A percentile compares a stretch with the other conserved stretches of the same genome.
These are phyloP conservation scores for Odobenus rosmarus DNA, from an alignment of 2,113 vertebrate species.

Conservation along the genomic window DNA sequence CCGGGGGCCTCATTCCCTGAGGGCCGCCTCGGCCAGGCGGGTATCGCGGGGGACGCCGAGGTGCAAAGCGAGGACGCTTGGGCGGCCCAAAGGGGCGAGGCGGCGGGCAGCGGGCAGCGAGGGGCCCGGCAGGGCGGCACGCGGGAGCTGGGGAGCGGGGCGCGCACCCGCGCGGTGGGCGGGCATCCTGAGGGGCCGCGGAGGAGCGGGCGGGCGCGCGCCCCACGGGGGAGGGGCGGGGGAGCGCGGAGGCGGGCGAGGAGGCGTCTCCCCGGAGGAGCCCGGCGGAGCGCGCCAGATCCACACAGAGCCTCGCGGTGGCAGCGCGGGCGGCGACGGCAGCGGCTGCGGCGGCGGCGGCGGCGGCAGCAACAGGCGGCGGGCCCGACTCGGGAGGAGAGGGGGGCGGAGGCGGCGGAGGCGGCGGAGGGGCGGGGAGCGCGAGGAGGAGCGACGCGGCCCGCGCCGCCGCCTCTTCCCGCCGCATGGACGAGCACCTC, in stretches of 20 bases:
- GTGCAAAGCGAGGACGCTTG: fast-evolving
- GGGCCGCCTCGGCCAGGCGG: fast-evolving
- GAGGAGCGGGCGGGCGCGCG: constrained; percentile 78
- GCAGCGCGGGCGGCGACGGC: constrained; percentile 69
- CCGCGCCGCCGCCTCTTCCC: constrained; percentile 83
- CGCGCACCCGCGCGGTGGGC: constrained; percentile 60
- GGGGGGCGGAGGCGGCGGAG: constrained; percentile 82
- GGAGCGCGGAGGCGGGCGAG: not conserved
- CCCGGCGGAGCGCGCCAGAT: constrained; percentile 59
- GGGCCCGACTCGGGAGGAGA: constrained; percentile 75
- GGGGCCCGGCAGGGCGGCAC: not conserved
- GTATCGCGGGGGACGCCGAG: fast-evolving
- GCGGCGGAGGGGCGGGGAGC: constrained; percentile 85
- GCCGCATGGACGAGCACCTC: constrained; percentile 95
- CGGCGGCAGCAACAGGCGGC: constrained; percentile 81
- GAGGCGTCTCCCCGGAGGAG: constrained; percentile 69
- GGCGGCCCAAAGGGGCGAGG: not conserved
- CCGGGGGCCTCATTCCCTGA: not conserved
- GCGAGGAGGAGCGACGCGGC: constrained; percentile 76
- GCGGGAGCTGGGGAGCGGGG: not conserved
- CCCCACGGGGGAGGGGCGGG: constrained; percentile 58
- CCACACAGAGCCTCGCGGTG: constrained; percentile 71
- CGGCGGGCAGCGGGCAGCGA: not conserved
- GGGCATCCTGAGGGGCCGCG: constrained; percentile 33
- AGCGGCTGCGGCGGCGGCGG: constrained; percentile 71